These are phyloP conservation scores for Xiphophorus maculatus DNA, from an alignment of 2,113 vertebrate species.

Conservation along the genomic window DNA sequence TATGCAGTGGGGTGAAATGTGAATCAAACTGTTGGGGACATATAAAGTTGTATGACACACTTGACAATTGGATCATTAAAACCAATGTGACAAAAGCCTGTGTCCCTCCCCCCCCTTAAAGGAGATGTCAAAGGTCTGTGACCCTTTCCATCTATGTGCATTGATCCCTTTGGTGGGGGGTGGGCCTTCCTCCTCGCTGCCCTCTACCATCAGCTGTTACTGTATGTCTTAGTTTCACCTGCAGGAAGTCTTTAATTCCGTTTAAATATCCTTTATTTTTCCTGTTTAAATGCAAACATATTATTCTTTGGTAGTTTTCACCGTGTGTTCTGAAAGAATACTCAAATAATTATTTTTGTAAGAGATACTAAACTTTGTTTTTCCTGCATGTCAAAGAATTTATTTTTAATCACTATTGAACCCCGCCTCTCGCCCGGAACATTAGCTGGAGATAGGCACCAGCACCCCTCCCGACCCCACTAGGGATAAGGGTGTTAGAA, in stretches of 20 bases:
- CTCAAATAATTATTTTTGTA: too few relatives aligned
- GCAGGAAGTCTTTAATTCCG: conserved; percentile 45
- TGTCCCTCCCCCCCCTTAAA: conserved; percentile 73
- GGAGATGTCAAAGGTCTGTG: conserved; percentile 82
- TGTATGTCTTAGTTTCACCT: conserved; percentile 75
- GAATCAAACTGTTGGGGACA: conserved; percentile 57
- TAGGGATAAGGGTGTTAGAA: too few relatives aligned
- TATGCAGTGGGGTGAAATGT: neutral
- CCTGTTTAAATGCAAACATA: neutral
- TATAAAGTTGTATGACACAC: conserved; percentile 66
- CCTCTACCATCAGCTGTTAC: conserved; percentile 71
- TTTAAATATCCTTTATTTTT: neutral
- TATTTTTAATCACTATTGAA: too few relatives aligned
- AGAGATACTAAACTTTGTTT: too few relatives aligned
- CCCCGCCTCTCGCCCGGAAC: too few relatives aligned
- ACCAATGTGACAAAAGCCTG: conserved; percentile 76
- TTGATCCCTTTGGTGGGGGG: conserved; percentile 77
- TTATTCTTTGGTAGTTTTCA: neutral
- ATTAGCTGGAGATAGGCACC: too few relatives aligned
- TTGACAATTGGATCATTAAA: conserved; percentile 78
- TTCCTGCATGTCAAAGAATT: too few relatives aligned
- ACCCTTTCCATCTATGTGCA: conserved; percentile 82
- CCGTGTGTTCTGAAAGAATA: neutral
- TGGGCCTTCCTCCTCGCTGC: conserved; percentile 59
- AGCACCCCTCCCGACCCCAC: too few relatives aligned